Base-by-base conservation (phyloP, 2,888 invertebrate species). In the Pyrgus malvae region DNA sequence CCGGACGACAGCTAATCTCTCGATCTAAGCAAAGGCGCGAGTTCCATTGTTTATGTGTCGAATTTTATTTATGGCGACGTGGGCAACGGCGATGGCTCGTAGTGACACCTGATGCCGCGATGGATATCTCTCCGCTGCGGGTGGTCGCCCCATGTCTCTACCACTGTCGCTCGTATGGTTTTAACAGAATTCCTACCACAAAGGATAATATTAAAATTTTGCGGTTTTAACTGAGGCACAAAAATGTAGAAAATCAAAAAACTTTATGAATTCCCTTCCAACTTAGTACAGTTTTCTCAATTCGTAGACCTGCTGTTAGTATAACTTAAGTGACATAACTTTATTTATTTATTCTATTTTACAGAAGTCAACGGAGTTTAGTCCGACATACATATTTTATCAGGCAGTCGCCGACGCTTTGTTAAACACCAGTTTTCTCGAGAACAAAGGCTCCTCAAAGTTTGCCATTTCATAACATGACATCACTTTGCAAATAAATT, bases 11-110 rank as follows among this genome's bases (percentile, higher is more conserved):
- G 61, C 64, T 16, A 81, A 83, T 83, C 83, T 65, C 37, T 51
- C 56, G 72, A 82, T 80, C 76, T 66, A 60, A 67, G 73, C 71
- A 80, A 70, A 73, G 69, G 62, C 61, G 62, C 69, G 67, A 63
- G 55, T 60, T 59, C 76, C 74, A 86, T 86, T 87, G 85, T 86
- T 75, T 78, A 73, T 72, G 72, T 76, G 83, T 86, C 85, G 82
- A 84, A 78, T 78, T 78, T 78, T 80, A 82, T 86, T 86, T 80
- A 86, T 74, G 72, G 73, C 69, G 76, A 72, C 72, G 68, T 66
- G 61, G 64, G 62, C 67, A 61, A 69, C 61, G 60, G 62, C 65
- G 35, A 23, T 23, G 23, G 23, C 3, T 23, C 23, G 6, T 23
- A 23, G 5, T 65, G 81, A 80, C 84, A 83, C 81, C 76, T 81